These are phyloP conservation scores for Coelopa frigida DNA, from an alignment of 1,140 invertebrate species.

Conservation along the genomic window DNA sequence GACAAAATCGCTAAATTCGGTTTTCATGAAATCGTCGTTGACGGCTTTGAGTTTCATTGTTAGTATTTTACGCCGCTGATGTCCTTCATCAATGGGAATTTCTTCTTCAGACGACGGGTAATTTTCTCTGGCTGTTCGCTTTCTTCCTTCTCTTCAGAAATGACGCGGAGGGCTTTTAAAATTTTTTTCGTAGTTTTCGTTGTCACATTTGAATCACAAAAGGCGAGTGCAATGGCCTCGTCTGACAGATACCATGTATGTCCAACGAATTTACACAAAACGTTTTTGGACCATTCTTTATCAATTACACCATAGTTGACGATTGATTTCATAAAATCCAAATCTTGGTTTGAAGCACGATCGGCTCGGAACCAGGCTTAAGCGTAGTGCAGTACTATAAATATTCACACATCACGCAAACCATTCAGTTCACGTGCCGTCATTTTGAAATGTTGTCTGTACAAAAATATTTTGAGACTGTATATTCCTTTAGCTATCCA, in stretches of 20 bases:
- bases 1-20: no score
- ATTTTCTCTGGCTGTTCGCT: no score
- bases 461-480: neutral
- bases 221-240: neutral
- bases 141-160: no score
- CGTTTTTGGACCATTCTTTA: neutral
- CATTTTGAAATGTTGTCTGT: neutral
- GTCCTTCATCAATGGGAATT: no score
- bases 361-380: neutral
- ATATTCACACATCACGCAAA: neutral
- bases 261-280: neutral
- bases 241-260: neutral
- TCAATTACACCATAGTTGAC: neutral
- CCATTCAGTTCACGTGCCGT: neutral
- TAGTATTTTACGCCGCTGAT: no score
- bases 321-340: neutral
- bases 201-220: neutral
- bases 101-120: no score
- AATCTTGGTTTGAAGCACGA: neutral
- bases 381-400: neutral
- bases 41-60: no score
- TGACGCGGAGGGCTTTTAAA: no score
- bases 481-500: neutral
- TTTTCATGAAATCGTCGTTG: no score
- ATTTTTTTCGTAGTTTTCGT: no score